Evolutionary conservation across 53 echinoderm and acorn worm genomes (phyloP).

Genomic region (Arbacia lixula): DNA sequence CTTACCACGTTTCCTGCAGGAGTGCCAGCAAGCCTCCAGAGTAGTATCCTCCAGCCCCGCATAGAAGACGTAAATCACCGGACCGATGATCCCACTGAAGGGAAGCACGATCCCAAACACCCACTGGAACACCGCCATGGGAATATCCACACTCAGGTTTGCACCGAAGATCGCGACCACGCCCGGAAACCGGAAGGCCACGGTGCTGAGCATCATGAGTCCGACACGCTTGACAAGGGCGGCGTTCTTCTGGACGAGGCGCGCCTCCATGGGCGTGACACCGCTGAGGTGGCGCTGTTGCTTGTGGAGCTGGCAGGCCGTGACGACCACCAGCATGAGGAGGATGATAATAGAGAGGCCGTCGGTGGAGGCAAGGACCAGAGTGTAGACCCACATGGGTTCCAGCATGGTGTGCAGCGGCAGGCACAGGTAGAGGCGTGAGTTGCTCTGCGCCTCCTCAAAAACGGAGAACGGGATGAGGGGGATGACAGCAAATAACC

Average conservation of each 20-base stretch:
- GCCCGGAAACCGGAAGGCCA: constrained; percentile 80
- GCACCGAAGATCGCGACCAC: constrained; percentile 73
- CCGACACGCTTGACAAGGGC: constrained; percentile 82
- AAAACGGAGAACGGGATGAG: constrained; percentile 80
- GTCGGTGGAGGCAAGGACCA: constrained; percentile 72
- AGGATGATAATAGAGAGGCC: constrained; percentile 68
- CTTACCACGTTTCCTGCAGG: constrained; percentile 63
- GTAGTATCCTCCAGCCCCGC: constrained; percentile 74
- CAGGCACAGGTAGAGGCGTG: constrained; percentile 74
- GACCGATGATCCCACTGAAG: constrained; percentile 72
- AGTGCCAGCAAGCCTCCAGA: constrained; percentile 60
- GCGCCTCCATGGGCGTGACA: constrained; percentile 94
- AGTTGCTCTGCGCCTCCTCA: constrained; percentile 48
- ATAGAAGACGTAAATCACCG: constrained; percentile 71
- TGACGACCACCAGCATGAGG: constrained; percentile 66
- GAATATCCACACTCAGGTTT: constrained; percentile 63
- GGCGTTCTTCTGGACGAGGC: constrained; percentile 80
- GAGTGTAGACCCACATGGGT: constrained; percentile 73
- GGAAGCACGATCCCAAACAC: constrained; percentile 90
- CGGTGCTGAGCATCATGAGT: constrained; percentile 72
- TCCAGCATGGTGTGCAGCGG: constrained; percentile 63
- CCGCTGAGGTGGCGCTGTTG: constrained; percentile 65
- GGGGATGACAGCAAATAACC: constrained; percentile 65
- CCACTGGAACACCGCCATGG: constrained; percentile 78
- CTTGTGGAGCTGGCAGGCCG: constrained; percentile 80